phyloP scores from a whole-genome alignment of 2,797 vertebrate species.

The Artibeus jamaicensis region DNA sequence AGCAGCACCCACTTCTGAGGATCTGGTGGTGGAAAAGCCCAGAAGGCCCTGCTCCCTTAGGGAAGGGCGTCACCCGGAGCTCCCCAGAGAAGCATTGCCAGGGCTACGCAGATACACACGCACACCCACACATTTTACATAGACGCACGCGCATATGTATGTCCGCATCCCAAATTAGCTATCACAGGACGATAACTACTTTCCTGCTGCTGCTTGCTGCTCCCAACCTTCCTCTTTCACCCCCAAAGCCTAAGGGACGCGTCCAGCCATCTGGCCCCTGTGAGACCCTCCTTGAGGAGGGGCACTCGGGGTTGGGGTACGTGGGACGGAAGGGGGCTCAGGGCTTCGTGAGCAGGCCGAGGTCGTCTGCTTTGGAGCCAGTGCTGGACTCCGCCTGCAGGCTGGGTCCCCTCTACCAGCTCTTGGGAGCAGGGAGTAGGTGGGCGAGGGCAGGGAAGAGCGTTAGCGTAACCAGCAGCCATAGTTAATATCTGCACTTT shows the following conservation, averaged over 20 bases:
- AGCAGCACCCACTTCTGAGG: background rate
- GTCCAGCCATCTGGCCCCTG: background rate
- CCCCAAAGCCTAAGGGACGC: background rate
- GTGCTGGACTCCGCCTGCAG: background rate
- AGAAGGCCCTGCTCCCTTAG: background rate
- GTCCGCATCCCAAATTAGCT: background rate
- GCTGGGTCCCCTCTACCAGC: background rate
- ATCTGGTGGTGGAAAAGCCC: background rate
- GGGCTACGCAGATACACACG: background rate
- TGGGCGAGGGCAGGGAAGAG: background rate
- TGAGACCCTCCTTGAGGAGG: background rate
- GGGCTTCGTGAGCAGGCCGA: background rate
- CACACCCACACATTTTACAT: too few species aligned
- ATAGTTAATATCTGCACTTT: background rate
- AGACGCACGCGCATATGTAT: fast-evolving
- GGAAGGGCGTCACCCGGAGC: background rate
- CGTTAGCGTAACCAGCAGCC: background rate
- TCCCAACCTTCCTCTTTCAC: background rate
- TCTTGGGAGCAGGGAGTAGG: background rate
- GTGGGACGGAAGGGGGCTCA: background rate
- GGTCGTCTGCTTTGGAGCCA: background rate
- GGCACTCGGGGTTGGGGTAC: background rate
- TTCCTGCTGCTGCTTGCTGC: background rate
- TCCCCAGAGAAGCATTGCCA: background rate
- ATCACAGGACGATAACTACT: background rate